A percentile compares a stretch with the other conserved stretches of the same genome.
phyloP scores from a whole-genome alignment of 1,140 invertebrate species.

The Mercenaria mercenaria region DNA sequence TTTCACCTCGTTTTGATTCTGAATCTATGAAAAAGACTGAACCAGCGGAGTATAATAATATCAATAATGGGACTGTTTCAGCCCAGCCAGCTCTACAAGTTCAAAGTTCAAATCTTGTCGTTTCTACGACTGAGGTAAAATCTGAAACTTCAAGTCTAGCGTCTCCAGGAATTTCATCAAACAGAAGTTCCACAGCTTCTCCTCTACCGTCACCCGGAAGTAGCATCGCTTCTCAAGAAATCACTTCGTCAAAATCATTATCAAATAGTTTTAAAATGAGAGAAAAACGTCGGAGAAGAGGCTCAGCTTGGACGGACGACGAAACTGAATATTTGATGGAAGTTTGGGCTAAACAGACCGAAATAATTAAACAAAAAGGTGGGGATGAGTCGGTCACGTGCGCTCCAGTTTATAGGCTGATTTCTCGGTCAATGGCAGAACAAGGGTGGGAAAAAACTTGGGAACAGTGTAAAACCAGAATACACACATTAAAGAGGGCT shows the following conservation, averaged over 20 bases:
- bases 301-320: slow-evolving; percentile 54
- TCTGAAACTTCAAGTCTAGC: not conserved
- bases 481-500: slow-evolving; percentile 55
- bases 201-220: not conserved
- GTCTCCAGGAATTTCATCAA: not conserved
- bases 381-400: slow-evolving; percentile 43
- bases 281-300: slow-evolving; percentile 20
- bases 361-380: slow-evolving; percentile 35
- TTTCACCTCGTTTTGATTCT: not conserved
- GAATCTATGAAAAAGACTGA: too few relatives aligned
- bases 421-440: slow-evolving; percentile 33
- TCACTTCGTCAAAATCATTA: not conserved
- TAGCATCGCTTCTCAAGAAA: not conserved
- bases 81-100: not conserved
- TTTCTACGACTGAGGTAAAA: not conserved
- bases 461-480: slow-evolving; percentile 64
- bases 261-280: not conserved
- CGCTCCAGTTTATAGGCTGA: slow-evolving; percentile 53
- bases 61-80: not conserved
- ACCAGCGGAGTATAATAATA: not conserved
- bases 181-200: not conserved
- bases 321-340: slow-evolving; percentile 54
- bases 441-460: slow-evolving; percentile 49
- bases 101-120: not conserved
- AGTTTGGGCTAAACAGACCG: slow-evolving; percentile 37